These are phyloP conservation scores for Phalacrocorax pelagicus DNA, from an alignment of 2,113 vertebrate species.

Conservation along the genomic window DNA sequence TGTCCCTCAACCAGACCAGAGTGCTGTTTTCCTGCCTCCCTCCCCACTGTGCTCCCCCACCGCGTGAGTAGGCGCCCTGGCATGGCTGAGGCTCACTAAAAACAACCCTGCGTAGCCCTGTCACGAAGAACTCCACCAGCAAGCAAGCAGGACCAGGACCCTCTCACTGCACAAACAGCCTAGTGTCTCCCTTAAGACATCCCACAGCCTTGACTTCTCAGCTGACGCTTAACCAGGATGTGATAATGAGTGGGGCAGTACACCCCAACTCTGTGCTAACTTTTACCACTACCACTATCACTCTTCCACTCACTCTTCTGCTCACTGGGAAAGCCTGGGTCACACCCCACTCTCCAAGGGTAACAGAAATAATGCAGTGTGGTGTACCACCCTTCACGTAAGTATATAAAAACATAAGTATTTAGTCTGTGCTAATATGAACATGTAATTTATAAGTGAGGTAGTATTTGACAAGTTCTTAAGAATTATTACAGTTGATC, in stretches of 20 bases:
- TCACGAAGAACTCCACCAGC: not conserved
- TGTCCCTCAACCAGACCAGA: not conserved
- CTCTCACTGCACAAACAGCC: not conserved
- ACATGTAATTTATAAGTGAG: not conserved
- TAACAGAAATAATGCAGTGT: not conserved
- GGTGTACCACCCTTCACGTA: not conserved
- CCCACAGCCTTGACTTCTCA: not conserved
- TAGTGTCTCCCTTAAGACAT: not conserved
- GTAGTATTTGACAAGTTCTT: not conserved
- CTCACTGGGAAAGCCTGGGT: not conserved
- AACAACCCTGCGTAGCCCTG: not conserved
- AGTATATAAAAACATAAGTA: not conserved
- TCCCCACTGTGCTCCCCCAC: not conserved
- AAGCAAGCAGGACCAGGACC: not conserved
- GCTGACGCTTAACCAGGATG: not conserved
- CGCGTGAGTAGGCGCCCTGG: not conserved
- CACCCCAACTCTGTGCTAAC: not conserved
- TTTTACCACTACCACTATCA: not conserved
- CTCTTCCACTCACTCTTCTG: not conserved
- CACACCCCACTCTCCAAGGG: not conserved
- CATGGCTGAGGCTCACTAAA: not conserved
- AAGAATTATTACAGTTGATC: not conserved
- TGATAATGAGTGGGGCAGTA: not conserved
- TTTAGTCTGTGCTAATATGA: not conserved
- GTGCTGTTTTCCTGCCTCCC: not conserved